Percentiles rank a stretch among this genome's conserved stretches.
Conservation (phyloP, 2,797 vertebrate species). For the Pangasius sanitwongsei region DNA sequence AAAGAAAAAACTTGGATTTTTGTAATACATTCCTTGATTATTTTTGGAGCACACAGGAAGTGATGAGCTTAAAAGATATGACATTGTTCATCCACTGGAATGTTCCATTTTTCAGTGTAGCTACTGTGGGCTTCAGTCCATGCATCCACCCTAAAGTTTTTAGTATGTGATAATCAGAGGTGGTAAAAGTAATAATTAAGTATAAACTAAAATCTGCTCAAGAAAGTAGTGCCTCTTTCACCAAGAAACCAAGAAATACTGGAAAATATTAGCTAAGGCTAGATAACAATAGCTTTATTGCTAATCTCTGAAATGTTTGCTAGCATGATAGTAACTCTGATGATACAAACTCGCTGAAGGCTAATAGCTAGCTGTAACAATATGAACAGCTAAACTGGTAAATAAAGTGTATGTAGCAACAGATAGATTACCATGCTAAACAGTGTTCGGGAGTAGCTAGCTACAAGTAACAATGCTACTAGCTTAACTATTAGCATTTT, state of each 20-base stretch:
- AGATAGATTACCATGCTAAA: not conserved
- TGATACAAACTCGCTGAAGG: not conserved
- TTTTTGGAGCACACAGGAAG: slow-evolving; percentile 27
- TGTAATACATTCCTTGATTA: not conserved
- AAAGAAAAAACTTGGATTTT: not conserved
- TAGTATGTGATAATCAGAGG: slow-evolving; percentile 25
- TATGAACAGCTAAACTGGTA: not conserved
- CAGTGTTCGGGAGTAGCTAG: not conserved
- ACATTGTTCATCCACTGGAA: not conserved
- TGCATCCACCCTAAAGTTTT: not conserved
- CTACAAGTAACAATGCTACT: not conserved
- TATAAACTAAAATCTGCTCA: not conserved
- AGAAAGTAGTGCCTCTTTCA: not conserved
- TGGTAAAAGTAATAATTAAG: not conserved
- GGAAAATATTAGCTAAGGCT: not conserved
- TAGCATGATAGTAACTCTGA: not conserved
- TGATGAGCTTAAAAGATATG: slow-evolving; percentile 14
- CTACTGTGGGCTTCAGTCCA: not conserved
- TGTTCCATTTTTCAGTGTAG: not conserved
- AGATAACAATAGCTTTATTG: not conserved
- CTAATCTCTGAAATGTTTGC: not conserved
- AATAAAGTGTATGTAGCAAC: not conserved
- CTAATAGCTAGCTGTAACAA: not conserved
- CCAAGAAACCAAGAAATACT: not conserved
- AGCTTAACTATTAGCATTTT: not conserved